Base-by-base conservation (phyloP, 2,797 vertebrate species). In the Balearica regulorum region DNA sequence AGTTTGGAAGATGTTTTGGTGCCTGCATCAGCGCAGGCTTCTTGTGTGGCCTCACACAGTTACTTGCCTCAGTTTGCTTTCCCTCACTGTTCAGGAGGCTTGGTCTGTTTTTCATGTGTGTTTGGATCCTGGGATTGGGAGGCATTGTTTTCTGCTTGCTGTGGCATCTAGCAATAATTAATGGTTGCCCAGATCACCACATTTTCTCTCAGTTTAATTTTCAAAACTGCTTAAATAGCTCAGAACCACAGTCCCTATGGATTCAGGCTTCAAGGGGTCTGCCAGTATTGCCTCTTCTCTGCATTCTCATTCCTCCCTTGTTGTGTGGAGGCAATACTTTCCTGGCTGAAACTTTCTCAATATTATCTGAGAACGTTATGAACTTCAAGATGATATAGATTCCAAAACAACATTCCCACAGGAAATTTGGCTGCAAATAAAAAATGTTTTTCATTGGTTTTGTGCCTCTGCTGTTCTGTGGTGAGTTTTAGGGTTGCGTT, bases 141-240 rank as follows among this genome's bases (percentile, higher is more conserved):
- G n/a, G 16, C 24, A 35, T 22, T 84, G 49, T 86, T 71, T 84
- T 55, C 81, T 84, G 55, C 54, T 83, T 81, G 37, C 87, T 3
- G 0, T 46, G 41, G 25, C 3, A 2, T 62, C 58, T 25, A 65
- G 71, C 49, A 83, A 65, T 80, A 87, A 79, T 57, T 73, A 73
- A 70, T 84, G 39, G 65, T 87, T 91, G 64, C 76, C 69, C 75
- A 43, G 86, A 77, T 80, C 46, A 89, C 57, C 3, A 5, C 43
- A 44, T 89, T 90, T 94, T 68, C 70, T 83, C 71, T 85, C 86
- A 58, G 71, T 92, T 94, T 94, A 92, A 95, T 95, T 94, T 90
- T 89, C 89, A 72, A 51, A 91, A 87, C 60, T 57, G 25, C 68
- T 83, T 71, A 78, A 90, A 73, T 44, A 80, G 83, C 54, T 96